phyloP scores from a whole-genome alignment of 2,113 vertebrate species.

The Rhinopomastus cyanomelas region DNA sequence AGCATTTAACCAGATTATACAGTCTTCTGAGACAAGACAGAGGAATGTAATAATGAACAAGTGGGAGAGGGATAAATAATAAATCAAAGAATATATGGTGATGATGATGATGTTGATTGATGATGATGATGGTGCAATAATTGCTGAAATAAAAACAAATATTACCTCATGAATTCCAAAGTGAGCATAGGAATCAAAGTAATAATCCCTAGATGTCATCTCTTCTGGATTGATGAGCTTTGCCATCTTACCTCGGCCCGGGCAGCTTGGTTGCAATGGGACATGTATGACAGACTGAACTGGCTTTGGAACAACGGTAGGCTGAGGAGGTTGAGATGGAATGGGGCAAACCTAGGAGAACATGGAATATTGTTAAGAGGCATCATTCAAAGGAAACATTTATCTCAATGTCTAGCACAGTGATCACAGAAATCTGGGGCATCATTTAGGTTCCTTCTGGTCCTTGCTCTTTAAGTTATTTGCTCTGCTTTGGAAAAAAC shows the following conservation, averaged over 20 bases:
- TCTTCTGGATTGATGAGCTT: slow-evolving; percentile 94
- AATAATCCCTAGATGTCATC: slow-evolving; percentile 98
- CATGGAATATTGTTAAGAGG: not conserved
- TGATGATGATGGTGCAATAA: not conserved
- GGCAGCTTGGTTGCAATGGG: slow-evolving; percentile 84
- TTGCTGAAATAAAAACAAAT: not conserved
- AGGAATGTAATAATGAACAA: not conserved
- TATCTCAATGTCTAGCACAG: not conserved
- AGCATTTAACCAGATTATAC: not conserved
- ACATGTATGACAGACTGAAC: slow-evolving; percentile 83
- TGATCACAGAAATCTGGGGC: not conserved
- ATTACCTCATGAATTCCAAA: slow-evolving; percentile 98
- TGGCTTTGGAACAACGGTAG: slow-evolving; percentile 84
- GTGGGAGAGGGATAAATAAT: not conserved
- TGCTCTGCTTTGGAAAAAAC: not conserved
- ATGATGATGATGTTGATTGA: not conserved
- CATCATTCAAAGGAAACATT: not conserved
- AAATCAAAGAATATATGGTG: not conserved
- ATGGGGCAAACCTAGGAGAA: slow-evolving; percentile 74
- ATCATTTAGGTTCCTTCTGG: not conserved
- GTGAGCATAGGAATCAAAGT: slow-evolving; percentile 98
- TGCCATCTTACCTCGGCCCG: slow-evolving; percentile 91
- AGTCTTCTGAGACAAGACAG: not conserved
- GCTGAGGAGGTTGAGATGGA: slow-evolving; percentile 84
- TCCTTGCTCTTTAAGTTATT: not conserved